Conservation (phyloP, 1,140 invertebrate genomes). For the Drosophila lowei region DNA sequence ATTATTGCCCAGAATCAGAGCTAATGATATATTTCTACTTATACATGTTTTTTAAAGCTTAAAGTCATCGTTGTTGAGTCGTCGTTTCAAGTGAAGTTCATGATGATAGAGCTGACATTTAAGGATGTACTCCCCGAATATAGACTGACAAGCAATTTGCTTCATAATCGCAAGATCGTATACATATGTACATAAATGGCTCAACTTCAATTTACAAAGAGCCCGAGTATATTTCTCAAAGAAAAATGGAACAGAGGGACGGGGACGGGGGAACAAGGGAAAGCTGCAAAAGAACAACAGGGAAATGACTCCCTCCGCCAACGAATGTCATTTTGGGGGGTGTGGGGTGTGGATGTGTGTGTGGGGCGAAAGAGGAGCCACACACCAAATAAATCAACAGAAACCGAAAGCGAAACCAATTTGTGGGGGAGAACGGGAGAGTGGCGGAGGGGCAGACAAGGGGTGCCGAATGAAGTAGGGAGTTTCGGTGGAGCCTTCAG, state of each 20-base stretch:
- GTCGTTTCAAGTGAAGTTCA: neutral
- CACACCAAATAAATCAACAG: slow-evolving; percentile 76
- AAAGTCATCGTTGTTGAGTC: no score
- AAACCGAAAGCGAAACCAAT: slow-evolving; percentile 62
- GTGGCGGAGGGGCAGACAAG: no score
- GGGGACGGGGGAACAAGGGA: neutral
- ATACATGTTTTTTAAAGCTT: no score
- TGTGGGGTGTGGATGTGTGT: slow-evolving; percentile 19
- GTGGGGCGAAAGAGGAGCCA: slow-evolving; percentile 37
- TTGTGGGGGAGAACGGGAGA: slow-evolving; percentile 6
- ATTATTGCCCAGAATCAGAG: no score
- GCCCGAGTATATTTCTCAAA: slow-evolving; percentile 42
- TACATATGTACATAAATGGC: slow-evolving; percentile 39
- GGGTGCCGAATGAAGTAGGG: neutral
- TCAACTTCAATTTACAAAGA: slow-evolving; percentile 72
- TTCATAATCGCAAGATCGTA: no score
- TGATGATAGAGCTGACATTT: neutral
- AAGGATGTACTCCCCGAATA: no score
- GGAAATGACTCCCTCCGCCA: slow-evolving; percentile 24
- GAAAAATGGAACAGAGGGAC: neutral
- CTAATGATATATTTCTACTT: no score
- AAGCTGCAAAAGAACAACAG: slow-evolving; percentile 1
- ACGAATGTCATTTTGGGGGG: slow-evolving; percentile 41
- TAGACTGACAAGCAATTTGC: no score
- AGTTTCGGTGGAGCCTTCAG: slow-evolving; percentile 41